phyloP scores from a whole-genome alignment of 2,113 vertebrate species.

The Oreochromis niloticus region DNA sequence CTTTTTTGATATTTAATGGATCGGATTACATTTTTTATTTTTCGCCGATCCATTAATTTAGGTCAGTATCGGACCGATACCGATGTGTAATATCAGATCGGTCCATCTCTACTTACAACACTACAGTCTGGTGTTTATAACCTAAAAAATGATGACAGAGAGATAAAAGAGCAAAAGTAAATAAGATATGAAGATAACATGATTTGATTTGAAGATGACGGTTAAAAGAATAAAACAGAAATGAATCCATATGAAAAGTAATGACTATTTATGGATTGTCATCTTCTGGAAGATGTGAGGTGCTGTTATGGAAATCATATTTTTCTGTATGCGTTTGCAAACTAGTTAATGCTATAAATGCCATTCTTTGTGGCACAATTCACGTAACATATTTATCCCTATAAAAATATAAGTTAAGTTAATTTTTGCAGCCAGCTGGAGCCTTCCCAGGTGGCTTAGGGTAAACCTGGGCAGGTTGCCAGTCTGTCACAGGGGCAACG shows the following conservation, averaged over 20 bases:
- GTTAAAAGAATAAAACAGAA: not conserved
- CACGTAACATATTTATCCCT: rapidly evolving
- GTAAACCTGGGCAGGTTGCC: not conserved
- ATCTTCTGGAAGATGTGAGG: not conserved
- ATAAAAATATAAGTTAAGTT: not conserved
- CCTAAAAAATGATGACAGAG: not conserved
- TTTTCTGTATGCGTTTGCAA: not conserved
- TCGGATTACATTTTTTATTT: too few species aligned
- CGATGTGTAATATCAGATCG: too few species aligned
- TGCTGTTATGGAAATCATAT: not conserved
- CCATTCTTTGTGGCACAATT: not conserved
- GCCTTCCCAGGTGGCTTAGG: not conserved
- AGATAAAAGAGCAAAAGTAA: not conserved
- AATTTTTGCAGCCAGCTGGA: not conserved
- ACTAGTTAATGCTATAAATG: not conserved
- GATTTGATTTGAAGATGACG: not conserved
- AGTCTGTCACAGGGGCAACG: not conserved
- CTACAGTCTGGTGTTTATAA: not conserved
- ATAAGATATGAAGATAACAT: not conserved
- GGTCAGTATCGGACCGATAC: too few species aligned
- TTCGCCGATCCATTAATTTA: too few species aligned
- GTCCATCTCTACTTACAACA: not conserved
- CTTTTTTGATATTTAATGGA: too few species aligned
- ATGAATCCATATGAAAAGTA: not conserved
- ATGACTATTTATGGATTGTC: not conserved